Base-by-base conservation (phyloP, 1,140 invertebrate genomes). In the Lucilia sericata region DNA sequence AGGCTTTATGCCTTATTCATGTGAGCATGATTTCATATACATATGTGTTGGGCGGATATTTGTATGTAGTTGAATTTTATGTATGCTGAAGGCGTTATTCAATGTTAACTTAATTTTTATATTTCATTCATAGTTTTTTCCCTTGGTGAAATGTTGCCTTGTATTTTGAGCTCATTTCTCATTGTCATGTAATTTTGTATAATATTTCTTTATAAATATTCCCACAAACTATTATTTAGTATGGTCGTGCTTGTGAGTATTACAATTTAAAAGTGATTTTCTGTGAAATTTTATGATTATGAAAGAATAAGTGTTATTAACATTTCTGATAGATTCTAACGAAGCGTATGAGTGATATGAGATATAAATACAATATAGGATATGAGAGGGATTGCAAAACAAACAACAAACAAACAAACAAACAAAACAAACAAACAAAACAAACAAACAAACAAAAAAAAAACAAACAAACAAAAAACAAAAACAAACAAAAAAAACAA, bases 91-190 rank as follows among this genome's bases (percentile, higher is more conserved):
- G 60, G 60, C 60, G 60, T 70, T 70, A 21, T 70, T 70, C 60
- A 70, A 70, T 70, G 60, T 21, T 70, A 70, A 70, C 60, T 70
- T 19, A 60, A 60, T 60, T 70, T 70, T 21, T 70, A 3, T 70
- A 19, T 21, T 21, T 21, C 51, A 55, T 55, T 13, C 51, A 17
- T 13, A 5, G 10, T 55, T 55, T 55, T 55, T 55, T 55, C 51
- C 42, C 42, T 42, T 7, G 42, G 42, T 3, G 42, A 42, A 60
- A 17, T 14, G 51, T 60, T 60, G 60, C 60, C 19, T 70, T 70
- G 60, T n/a, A 70, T 60, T 60, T 60, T 60, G 51, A 60, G 51
- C 51, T 60, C 51, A 60, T 70, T 70, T 70, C 60, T 70, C 60
- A 70, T 70, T 70, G 60, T 70, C 60, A 70, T 70, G 19, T n/a